Conservation (phyloP, 2,888 invertebrate species). For the Ctenicera cuprea region DNA sequence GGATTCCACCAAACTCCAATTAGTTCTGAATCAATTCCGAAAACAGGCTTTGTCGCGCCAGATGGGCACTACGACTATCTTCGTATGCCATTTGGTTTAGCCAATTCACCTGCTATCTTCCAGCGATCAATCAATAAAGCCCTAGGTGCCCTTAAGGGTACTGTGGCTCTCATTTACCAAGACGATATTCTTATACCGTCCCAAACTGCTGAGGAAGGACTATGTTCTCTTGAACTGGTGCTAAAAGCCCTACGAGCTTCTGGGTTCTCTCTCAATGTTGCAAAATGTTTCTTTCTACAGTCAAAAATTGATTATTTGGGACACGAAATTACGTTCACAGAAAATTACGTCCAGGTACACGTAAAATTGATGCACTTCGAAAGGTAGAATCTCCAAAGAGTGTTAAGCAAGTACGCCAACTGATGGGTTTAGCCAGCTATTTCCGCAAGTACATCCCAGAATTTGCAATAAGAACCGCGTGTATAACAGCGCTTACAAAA, state of each 20-base stretch:
- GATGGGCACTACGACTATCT: conserved; percentile 1
- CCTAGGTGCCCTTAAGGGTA: conserved; percentile 23
- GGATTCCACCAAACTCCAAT: conserved; percentile 65
- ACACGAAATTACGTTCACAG: conserved; percentile 53
- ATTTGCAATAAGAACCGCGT: conserved; percentile 53
- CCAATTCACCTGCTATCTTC: conserved; percentile 44
- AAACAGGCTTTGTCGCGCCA: background rate
- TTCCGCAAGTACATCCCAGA: conserved; percentile 58
- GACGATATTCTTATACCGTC: background rate
- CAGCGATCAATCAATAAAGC: conserved; percentile 47
- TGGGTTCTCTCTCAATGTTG: conserved; percentile 51
- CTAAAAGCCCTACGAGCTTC: conserved; percentile 12
- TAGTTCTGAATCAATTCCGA: background rate
- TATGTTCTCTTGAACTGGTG: conserved; percentile 15
- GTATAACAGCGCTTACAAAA: conserved; percentile 52
- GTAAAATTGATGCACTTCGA: conserved; percentile 53
- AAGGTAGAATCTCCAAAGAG: conserved; percentile 54
- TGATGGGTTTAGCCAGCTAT: conserved; percentile 58
- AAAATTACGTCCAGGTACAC: conserved; percentile 51
- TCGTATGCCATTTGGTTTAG: conserved; percentile 48
- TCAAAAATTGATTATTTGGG: conserved; percentile 54
- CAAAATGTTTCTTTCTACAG: conserved; percentile 56
- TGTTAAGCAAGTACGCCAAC: conserved; percentile 54
- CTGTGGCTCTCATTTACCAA: background rate
- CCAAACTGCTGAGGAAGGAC: conserved; percentile 34